Evolutionary conservation across 2,797 vertebrate genomes (phyloP).

Genomic region (Avahi laniger): DNA sequence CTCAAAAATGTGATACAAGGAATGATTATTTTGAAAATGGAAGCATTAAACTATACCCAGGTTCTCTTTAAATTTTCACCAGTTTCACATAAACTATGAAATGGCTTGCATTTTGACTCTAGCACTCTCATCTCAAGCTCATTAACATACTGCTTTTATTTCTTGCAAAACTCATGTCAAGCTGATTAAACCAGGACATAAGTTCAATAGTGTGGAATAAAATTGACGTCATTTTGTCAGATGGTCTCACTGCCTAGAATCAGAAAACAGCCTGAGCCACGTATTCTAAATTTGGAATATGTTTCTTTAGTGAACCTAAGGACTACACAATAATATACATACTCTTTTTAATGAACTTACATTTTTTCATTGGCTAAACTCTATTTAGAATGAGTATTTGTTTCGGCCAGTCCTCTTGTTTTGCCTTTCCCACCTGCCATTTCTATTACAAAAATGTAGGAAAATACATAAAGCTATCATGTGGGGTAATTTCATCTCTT

Average conservation of each 20-base stretch:
- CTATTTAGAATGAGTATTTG: conserved; percentile 30
- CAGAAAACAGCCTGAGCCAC: neutral
- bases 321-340: neutral
- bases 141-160: conserved; percentile 58
- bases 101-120: conserved; percentile 34
- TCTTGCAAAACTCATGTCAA: conserved; percentile 49
- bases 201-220: conserved; percentile 57
- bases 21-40: conserved; percentile 70
- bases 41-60: conserved; percentile 45
- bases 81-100: conserved; percentile 40
- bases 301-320: conserved; percentile 36
- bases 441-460: conserved; percentile 38
- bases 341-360: neutral
- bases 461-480: conserved; percentile 6
- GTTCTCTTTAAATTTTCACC: conserved; percentile 54
- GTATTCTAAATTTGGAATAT: conserved; percentile 2
- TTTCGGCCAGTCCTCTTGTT: neutral
- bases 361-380: conserved; percentile 4
- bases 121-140: conserved; percentile 38
- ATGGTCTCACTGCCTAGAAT: conserved; percentile 49
- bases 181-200: conserved; percentile 56
- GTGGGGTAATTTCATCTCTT: neutral
- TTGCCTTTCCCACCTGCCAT: conserved; percentile 23
- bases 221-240: conserved; percentile 50
- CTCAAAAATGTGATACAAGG: conserved; percentile 17